These are phyloP conservation scores for Eilema depressum DNA, from an alignment of 2,888 invertebrate species.

Conservation along the genomic window DNA sequence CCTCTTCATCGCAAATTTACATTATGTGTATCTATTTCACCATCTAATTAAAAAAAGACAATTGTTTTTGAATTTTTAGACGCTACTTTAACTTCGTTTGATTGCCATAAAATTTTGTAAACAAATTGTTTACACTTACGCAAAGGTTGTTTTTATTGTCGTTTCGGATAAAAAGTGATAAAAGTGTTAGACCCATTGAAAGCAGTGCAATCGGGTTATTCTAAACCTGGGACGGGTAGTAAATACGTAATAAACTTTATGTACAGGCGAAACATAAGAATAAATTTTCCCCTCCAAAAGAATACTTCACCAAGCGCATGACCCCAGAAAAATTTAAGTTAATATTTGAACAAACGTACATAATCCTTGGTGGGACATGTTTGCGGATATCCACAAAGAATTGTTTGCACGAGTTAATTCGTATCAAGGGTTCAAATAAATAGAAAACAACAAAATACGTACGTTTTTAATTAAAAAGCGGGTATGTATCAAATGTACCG, in stretches of 20 bases:
- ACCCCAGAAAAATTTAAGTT: constrained; percentile 11
- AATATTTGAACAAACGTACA: constrained; percentile 23
- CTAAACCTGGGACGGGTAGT: too few species aligned
- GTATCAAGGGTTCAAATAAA: constrained; percentile 21
- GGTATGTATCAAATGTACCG: neutral
- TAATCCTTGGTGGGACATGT: constrained; percentile 22
- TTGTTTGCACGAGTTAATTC: constrained; percentile 25
- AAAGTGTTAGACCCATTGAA: neutral
- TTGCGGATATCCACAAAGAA: constrained; percentile 20
- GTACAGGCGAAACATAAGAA: neutral
- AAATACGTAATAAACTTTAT: neutral
- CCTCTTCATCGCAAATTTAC: too few species aligned
- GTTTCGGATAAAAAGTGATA: too few species aligned
- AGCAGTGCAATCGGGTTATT: too few species aligned
- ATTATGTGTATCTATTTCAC: too few species aligned
- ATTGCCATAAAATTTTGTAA: too few species aligned
- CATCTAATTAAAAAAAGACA: too few species aligned
- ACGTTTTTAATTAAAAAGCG: constrained; percentile 22
- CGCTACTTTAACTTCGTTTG: too few species aligned
- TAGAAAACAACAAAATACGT: constrained; percentile 19
- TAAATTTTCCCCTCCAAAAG: neutral
- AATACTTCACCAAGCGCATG: constrained; percentile 11
- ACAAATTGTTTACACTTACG: too few species aligned
- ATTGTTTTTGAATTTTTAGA: too few species aligned
- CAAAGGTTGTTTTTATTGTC: too few species aligned